These are phyloP conservation scores for Mimachlamys varia DNA, from an alignment of 2,888 invertebrate genomes.

Conservation along the genomic window DNA sequence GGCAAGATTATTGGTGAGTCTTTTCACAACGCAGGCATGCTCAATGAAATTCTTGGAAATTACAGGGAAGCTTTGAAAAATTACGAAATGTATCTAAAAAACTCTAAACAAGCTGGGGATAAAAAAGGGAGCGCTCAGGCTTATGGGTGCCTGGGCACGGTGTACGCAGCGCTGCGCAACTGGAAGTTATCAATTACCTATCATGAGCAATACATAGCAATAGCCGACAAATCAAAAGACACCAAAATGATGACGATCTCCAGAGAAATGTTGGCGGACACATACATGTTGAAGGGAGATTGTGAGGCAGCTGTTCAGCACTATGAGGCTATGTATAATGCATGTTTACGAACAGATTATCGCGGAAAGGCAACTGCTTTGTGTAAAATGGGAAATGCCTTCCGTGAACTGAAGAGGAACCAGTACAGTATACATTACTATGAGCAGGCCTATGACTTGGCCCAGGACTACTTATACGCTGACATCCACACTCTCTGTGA, in stretches of 20 bases:
- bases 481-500: slow-evolving; percentile 72
- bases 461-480: slow-evolving; percentile 68
- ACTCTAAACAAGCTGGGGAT: slow-evolving; percentile 68
- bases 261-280: slow-evolving; percentile 77
- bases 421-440: slow-evolving; percentile 75
- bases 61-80: slow-evolving; percentile 73
- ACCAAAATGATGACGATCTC: slow-evolving; percentile 68
- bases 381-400: slow-evolving; percentile 75
- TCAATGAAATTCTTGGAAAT: slow-evolving; percentile 76
- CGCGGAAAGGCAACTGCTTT: slow-evolving; percentile 64
- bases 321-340: slow-evolving; percentile 67
- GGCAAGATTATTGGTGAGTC: slow-evolving; percentile 70
- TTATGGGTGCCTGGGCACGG: slow-evolving; percentile 78
- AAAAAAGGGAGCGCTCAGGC: slow-evolving; percentile 73
- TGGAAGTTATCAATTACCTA: slow-evolving; percentile 72
- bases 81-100: slow-evolving; percentile 71
- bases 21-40: slow-evolving; percentile 76
- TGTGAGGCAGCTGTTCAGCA: slow-evolving; percentile 67
- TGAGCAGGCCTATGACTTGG: slow-evolving; percentile 68
- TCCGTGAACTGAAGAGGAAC: slow-evolving; percentile 65
- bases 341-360: slow-evolving; percentile 63
- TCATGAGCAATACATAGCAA: slow-evolving; percentile 75
- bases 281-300: slow-evolving; percentile 70
- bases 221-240: slow-evolving; percentile 68
- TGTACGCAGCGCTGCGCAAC: slow-evolving; percentile 74